Base-by-base conservation (phyloP, 2,797 vertebrate species). In the Takifugu rubripes region DNA sequence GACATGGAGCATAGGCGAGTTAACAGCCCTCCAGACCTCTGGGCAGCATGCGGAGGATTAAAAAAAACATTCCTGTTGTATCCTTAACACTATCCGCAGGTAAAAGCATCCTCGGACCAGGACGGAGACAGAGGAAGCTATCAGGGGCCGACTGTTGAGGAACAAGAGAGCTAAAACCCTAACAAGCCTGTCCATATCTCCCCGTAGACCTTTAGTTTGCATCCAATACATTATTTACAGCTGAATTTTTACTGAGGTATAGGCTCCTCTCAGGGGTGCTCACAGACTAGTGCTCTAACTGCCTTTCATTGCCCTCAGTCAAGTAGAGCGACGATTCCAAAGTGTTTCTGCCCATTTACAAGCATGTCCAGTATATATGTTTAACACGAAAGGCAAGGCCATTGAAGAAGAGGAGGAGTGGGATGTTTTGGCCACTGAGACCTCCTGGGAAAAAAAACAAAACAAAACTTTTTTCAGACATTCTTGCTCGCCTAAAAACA, bases 151-250 rank as follows among this genome's bases (percentile, higher is more conserved):
- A 86, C 79, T 74, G 77, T 62, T 63, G 77, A 74, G 83, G 79
- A 81, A 79, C 36, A 49, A 83, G 74, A 78, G 70, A 87, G 82
- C 74, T 86, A 78, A 87, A 87, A 84, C 80, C 84, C 79, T 88
- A 90, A 90, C 88, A 85, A 90, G 86, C 72, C 79, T 71, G 75
- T 83, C 82, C 75, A 75, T 72, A 67, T 84, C 80, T 89, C 88
- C 86, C 88, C 0, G 55, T 73, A 82, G 88, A 88, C 85, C 82
- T 84, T 78, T 88, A 89, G 84, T 89, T 90, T 89, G 86, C 86
- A 89, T 89, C 83, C 87, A 85, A 89, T 90, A 88, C 85, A 89
- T 90, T 90, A 90, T 90, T 90, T 90, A 90, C 85, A 80, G 78
- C 85, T 72, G 86, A 80, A 75, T 87, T 88, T 88, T 87, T 82